Conservation (phyloP, 2,113 vertebrate species). For the Uropsilus gracilis region DNA sequence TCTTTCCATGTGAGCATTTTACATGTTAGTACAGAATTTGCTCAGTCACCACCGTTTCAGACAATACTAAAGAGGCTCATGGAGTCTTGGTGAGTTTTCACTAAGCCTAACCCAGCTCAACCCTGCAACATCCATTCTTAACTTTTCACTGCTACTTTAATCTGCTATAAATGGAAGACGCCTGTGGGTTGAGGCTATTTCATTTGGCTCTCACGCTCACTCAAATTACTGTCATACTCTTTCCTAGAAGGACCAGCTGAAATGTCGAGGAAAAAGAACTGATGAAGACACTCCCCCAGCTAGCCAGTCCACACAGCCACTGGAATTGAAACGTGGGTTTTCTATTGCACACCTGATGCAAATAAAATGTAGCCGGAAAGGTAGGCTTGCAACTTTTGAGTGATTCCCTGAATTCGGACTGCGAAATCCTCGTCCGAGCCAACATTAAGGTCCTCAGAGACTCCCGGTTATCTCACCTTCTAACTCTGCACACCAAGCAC, state of each 20-base stretch:
- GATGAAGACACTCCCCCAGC: too few species aligned
- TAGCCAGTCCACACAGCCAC: background rate
- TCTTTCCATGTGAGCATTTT: background rate
- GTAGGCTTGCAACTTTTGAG: background rate
- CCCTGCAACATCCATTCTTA: background rate
- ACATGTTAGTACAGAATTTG: background rate
- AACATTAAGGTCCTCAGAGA: accelerated
- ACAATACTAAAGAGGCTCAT: background rate
- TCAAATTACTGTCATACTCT: background rate
- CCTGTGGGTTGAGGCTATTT: background rate
- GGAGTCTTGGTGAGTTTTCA: background rate
- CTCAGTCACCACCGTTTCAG: background rate
- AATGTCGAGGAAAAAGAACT: background rate
- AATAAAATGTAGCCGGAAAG: background rate
- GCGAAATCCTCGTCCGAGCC: too few species aligned
- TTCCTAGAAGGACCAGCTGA: background rate
- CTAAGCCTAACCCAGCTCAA: background rate
- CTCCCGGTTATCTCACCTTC: background rate
- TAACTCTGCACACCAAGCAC: accelerated
- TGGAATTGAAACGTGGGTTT: background rate
- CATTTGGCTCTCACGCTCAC: background rate
- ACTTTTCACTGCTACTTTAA: background rate
- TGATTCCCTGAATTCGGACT: background rate
- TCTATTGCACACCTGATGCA: background rate
- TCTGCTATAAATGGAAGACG: background rate